Evolutionary conservation across 1,140 invertebrate genomes (phyloP), one percentile per base, ranked within the genome.

Genomic region (Conopomorpha cramerella): DNA sequence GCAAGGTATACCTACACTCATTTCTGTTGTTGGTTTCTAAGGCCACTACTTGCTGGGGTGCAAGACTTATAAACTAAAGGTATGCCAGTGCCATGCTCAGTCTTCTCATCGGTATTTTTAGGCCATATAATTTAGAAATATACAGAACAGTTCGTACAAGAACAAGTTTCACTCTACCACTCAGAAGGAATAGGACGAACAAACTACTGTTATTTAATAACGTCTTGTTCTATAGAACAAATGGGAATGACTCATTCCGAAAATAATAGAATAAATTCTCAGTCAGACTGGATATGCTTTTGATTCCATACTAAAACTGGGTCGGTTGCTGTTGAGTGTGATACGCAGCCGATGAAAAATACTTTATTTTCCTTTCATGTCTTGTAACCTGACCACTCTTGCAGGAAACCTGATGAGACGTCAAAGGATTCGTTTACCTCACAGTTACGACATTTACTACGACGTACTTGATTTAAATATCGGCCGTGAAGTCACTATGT

Each of bases 401-500:
- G 23, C 35, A 91, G 88, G 89, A 16, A 86, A 86, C 18, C 56
- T 92, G 33, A 82, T 90, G n/a, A 78, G 71, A 45, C 78, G 92
- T 7, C 91, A 93, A 64, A 82, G 88, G 62, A 87, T 94, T 39
- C 83, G 85, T 8, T 78, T 87, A 28, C 85, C 88, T 8, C 68
- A 84, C 45, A 84, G 84, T 14, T 81, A 87, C 49, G 84, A 87
- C 42, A 73, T 84, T 34, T 93, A 85, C 55, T 91, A 86, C 56
- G 90, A 90, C 41, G 73, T 90, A n/a, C 65, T 86, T 2, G 86
- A 90, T 64, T 74, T 91, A 15, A 91, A 90, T 61, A 80, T 95
- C 33, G 91, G 90, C 8, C 82, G 81, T 33, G 84, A 91, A 60
- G 79, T 90, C 1, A 84, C 84, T 35, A 81, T 93, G 40, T 91